Percentiles rank a stretch among this genome's conserved stretches.
Evolutionary conservation across 2,888 invertebrate species (phyloP).

Genomic region (Callinectes sapidus): DNA sequence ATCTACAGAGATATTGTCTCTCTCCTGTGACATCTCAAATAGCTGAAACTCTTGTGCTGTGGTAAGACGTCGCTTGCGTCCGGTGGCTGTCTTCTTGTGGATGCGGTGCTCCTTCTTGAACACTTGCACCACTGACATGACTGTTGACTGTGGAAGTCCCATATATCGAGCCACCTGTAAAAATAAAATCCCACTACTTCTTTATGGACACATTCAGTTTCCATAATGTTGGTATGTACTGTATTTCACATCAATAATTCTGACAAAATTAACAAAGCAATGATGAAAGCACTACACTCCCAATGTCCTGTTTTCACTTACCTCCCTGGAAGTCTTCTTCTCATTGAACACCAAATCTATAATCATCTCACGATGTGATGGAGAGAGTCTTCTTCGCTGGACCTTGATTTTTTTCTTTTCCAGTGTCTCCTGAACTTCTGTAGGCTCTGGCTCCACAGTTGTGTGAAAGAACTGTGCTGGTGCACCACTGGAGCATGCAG

Average conservation of each 20-base stretch:
- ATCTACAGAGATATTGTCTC: slow-evolving; percentile 72
- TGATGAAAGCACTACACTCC: not conserved
- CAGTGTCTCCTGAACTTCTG: slow-evolving; percentile 45
- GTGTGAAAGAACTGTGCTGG: slow-evolving; percentile 63
- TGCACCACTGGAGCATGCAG: slow-evolving; percentile 66
- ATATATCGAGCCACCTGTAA: slow-evolving; percentile 72
- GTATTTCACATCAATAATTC: not conserved
- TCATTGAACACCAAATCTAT: slow-evolving; percentile 72
- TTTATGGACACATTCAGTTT: not conserved
- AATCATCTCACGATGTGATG: slow-evolving; percentile 71
- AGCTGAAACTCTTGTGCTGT: slow-evolving; percentile 72
- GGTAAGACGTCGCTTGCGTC: slow-evolving; percentile 71
- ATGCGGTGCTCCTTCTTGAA: slow-evolving; percentile 72
- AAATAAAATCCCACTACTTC: not conserved
- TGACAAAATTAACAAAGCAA: not conserved
- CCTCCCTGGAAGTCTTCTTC: slow-evolving; percentile 72
- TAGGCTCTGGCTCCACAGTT: slow-evolving; percentile 36
- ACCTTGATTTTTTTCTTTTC: slow-evolving; percentile 61
- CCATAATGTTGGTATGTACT: not conserved
- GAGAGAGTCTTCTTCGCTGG: slow-evolving; percentile 67
- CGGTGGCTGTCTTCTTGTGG: slow-evolving; percentile 72
- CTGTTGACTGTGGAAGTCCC: slow-evolving; percentile 72
- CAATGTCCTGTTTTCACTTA: not conserved
- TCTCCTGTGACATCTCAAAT: slow-evolving; percentile 72
- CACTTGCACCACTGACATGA: slow-evolving; percentile 72